Evolutionary conservation across 2,113 vertebrate species (phyloP).

Genomic region (Semnornis frantzii): DNA sequence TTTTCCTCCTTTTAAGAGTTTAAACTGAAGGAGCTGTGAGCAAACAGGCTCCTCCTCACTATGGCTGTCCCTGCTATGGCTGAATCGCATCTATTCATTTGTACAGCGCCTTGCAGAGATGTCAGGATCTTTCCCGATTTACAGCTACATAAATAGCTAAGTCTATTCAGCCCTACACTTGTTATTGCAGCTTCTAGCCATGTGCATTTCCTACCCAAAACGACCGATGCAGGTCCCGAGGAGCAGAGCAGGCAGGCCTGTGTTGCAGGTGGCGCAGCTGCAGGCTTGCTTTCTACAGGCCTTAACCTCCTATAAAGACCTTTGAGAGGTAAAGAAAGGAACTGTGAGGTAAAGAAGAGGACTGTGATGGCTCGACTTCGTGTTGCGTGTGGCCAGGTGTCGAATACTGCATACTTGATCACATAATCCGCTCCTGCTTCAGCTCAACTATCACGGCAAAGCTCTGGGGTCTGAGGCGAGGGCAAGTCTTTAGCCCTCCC

Average conservation of each 20-base stretch:
- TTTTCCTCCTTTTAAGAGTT: background rate
- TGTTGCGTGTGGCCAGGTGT: fast-evolving
- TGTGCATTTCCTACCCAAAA: background rate
- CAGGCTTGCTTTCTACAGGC: background rate
- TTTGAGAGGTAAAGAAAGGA: too few species aligned
- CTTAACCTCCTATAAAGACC: background rate
- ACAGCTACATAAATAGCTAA: background rate
- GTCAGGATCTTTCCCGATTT: background rate
- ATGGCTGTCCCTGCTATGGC: background rate
- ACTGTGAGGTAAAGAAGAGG: too few species aligned
- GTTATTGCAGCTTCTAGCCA: too few species aligned
- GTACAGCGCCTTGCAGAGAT: too few species aligned
- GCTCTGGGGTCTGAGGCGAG: fast-evolving
- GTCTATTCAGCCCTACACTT: background rate
- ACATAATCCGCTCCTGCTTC: fast-evolving
- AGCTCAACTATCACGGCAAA: fast-evolving
- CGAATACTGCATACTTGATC: fast-evolving
- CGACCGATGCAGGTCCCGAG: fast-evolving
- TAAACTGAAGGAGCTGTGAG: background rate
- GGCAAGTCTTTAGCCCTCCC: background rate
- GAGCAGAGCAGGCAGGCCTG: fast-evolving
- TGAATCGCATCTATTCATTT: too few species aligned
- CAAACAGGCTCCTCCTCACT: fast-evolving
- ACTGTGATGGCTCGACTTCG: fast-evolving
- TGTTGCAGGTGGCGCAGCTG: fast-evolving